A percentile compares a stretch with the other conserved stretches of the same genome.
These are phyloP conservation scores for Arge pagana DNA, from an alignment of 2,888 invertebrate genomes.

Conservation along the genomic window DNA sequence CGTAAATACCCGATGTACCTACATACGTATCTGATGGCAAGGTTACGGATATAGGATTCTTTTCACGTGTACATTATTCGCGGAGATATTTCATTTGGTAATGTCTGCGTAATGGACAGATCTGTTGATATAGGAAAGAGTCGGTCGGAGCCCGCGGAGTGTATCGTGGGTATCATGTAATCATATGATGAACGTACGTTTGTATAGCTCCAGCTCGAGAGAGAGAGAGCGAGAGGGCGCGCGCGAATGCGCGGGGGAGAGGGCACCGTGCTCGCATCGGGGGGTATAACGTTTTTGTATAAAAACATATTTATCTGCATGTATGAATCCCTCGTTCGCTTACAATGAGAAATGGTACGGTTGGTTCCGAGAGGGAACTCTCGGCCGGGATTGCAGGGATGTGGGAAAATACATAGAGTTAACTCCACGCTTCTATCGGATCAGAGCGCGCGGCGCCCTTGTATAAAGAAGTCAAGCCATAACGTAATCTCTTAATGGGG, in stretches of 20 bases:
- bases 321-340: slow-evolving; percentile 39
- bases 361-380: slow-evolving; percentile 10
- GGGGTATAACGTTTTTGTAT: slow-evolving; percentile 40
- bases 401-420: slow-evolving; percentile 35
- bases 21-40: too few relatives aligned
- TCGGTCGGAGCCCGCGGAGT: slow-evolving; percentile 12
- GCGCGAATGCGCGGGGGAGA: slow-evolving; percentile 9
- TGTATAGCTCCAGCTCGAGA: slow-evolving; percentile 30
- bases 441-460: slow-evolving; percentile 22
- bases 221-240: slow-evolving; percentile 4
- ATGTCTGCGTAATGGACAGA: slow-evolving; percentile 28
- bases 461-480: slow-evolving; percentile 48
- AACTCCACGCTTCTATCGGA: slow-evolving; percentile 32
- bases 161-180: slow-evolving; percentile 34
- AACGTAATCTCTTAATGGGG: slow-evolving; percentile 52
- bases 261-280: slow-evolving; percentile 25
- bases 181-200: slow-evolving; percentile 47
- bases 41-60: too few relatives aligned
- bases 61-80: too few relatives aligned
- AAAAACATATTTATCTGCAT: slow-evolving; percentile 43
- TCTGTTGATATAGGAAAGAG: slow-evolving; percentile 19
- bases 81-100: slow-evolving; percentile 48
- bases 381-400: slow-evolving; percentile 22
- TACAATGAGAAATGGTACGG: slow-evolving; percentile 36
- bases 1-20: too few relatives aligned